Evolutionary conservation across 2,888 invertebrate species (phyloP).

Genomic region (Mycalesis mineus): DNA sequence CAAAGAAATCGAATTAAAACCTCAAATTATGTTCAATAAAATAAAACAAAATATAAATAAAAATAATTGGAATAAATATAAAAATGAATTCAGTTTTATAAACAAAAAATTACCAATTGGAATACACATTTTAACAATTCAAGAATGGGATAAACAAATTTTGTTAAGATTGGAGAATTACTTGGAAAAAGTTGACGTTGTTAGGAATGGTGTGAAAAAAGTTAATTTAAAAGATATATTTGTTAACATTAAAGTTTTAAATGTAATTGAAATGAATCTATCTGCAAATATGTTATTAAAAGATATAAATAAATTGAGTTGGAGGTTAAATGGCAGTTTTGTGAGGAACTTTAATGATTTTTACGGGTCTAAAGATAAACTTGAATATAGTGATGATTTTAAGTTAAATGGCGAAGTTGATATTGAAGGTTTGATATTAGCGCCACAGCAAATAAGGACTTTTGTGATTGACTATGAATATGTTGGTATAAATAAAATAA

Average conservation of each 20-base stretch:
- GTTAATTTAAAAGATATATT: conserved; percentile 80
- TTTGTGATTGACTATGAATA: conserved; percentile 65
- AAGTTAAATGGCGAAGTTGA: conserved; percentile 30
- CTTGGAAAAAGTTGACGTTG: conserved; percentile 80
- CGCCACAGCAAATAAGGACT: conserved; percentile 86
- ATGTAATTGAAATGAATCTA: conserved; percentile 81
- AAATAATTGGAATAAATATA: conserved; percentile 56
- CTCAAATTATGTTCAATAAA: conserved; percentile 38
- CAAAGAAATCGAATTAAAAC: conserved; percentile 49
- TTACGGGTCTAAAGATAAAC: conserved; percentile 35
- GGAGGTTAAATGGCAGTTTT: conserved; percentile 59
- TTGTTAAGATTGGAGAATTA: conserved; percentile 89
- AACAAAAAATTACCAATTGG: conserved; percentile 80
- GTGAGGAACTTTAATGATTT: conserved; percentile 45
- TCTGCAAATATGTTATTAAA: conserved; percentile 81
- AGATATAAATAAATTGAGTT: conserved; percentile 72
- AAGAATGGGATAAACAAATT: conserved; percentile 83
- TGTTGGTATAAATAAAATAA: not conserved
- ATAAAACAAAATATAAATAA: conserved; percentile 27
- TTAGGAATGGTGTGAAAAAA: conserved; percentile 70
- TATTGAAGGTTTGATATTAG: conserved; percentile 64
- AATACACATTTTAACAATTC: conserved; percentile 85
- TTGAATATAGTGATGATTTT: conserved; percentile 31
- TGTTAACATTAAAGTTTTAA: conserved; percentile 66
- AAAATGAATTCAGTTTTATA: conserved; percentile 66